Evolutionary conservation across 2,113 vertebrate genomes (phyloP).

Genomic region (Eupsittula cactorum): DNA sequence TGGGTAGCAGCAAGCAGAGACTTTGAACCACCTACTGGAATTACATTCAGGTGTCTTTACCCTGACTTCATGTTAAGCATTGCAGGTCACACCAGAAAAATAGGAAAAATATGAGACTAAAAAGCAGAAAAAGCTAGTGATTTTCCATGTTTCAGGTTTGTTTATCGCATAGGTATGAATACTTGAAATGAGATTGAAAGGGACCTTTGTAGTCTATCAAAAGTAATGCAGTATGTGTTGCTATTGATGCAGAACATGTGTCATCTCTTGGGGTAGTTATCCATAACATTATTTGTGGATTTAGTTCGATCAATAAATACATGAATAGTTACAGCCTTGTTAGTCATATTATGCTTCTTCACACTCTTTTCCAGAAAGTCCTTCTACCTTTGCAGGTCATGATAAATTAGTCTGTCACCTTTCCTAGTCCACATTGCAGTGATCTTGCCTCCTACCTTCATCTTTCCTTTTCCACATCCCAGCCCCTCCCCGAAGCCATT

Average conservation of each 20-base stretch:
- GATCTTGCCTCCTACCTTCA: neutral
- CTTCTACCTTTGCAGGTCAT: neutral
- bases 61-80: neutral
- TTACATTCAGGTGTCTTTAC: neutral
- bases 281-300: neutral
- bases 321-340: constrained; percentile 3
- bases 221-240: neutral
- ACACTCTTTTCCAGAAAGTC: constrained; percentile 20
- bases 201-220: neutral
- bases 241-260: neutral
- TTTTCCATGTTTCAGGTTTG: neutral
- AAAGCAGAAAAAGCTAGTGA: neutral
- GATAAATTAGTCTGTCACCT: neutral
- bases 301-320: neutral
- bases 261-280: neutral
- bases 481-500: neutral
- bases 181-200: neutral
- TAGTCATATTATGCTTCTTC: neutral
- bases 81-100: neutral
- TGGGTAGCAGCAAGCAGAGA: neutral
- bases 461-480: neutral
- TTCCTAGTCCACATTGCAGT: neutral
- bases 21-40: neutral
- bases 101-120: accelerated
- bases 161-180: neutral